Evolutionary conservation across 2,888 invertebrate species (phyloP).

Genomic region (Amorpha juglandis): DNA sequence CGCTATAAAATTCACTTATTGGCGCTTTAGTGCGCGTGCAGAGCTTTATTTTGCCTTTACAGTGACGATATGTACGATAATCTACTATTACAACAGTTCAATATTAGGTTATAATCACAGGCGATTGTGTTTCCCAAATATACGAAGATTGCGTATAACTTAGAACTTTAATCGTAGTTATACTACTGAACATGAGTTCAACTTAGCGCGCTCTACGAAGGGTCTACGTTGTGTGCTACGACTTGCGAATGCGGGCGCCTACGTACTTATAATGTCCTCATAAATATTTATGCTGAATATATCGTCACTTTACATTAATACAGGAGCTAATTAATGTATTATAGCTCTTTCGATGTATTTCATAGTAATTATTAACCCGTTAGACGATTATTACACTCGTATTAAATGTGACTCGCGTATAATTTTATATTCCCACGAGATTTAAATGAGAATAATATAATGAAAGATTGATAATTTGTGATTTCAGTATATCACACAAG

Average conservation of each 20-base stretch:
- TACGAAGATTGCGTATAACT: no score
- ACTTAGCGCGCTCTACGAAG: slow-evolving; percentile 39
- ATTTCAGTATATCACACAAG: slow-evolving; percentile 26
- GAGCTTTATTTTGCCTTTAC: no score
- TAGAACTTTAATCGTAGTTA: not conserved
- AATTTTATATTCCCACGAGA: not conserved
- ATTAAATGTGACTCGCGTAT: not conserved
- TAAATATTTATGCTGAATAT: not conserved
- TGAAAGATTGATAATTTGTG: not conserved
- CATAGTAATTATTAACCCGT: no score
- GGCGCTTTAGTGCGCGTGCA: no score
- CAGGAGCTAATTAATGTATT: not conserved
- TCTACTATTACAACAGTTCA: no score
- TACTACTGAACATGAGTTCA: not conserved
- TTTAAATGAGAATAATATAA: not conserved
- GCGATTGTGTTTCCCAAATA: no score
- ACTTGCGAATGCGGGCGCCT: not conserved
- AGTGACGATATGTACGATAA: no score
- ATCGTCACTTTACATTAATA: not conserved
- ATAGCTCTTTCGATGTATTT: no score
- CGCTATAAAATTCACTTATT: no score
- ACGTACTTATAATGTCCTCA: not conserved
- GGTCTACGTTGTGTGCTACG: slow-evolving; percentile 54
- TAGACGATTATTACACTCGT: not conserved
- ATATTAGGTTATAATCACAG: no score